These are phyloP conservation scores for Aspidiotus rigidus DNA, from an alignment of 2,888 invertebrate species.

Conservation along the genomic window DNA sequence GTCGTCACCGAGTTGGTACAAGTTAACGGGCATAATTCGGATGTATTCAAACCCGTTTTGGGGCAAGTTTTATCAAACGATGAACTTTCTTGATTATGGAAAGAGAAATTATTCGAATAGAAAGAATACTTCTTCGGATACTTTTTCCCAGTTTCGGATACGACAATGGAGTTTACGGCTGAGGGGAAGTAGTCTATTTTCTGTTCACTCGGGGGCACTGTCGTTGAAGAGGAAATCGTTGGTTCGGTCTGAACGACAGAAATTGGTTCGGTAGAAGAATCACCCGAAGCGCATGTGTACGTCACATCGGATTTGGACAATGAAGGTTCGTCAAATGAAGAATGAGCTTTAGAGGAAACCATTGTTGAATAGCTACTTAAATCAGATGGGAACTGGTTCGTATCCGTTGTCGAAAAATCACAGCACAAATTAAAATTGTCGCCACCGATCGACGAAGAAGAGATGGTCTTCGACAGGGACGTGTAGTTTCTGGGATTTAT, in stretches of 20 bases:
- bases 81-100: slow-evolving; percentile 18
- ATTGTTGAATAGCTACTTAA: slow-evolving; percentile 10
- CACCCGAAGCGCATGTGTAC: background rate
- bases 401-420: slow-evolving; percentile 7
- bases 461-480: slow-evolving; percentile 16
- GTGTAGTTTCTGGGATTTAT: slow-evolving; percentile 3
- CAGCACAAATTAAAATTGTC: slow-evolving; percentile 22
- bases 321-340: background rate
- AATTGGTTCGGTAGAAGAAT: background rate
- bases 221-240: background rate
- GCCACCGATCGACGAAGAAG: slow-evolving; percentile 3
- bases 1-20: background rate
- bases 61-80: slow-evolving; percentile 5
- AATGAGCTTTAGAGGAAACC: slow-evolving; percentile 7
- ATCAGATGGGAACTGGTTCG: slow-evolving; percentile 6
- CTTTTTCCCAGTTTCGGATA: slow-evolving; percentile 28
- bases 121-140: slow-evolving; percentile 33
- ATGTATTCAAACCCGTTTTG: background rate
- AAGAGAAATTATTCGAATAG: slow-evolving; percentile 25
- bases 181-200: slow-evolving; percentile 23
- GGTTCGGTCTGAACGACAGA: background rate
- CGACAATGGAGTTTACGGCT: slow-evolving; percentile 24
- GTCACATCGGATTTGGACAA: background rate
- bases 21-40: background rate
- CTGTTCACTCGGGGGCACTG: background rate